These are phyloP conservation scores for Catostomus latipinnis DNA, from an alignment of 2,797 vertebrate species.

Conservation along the genomic window DNA sequence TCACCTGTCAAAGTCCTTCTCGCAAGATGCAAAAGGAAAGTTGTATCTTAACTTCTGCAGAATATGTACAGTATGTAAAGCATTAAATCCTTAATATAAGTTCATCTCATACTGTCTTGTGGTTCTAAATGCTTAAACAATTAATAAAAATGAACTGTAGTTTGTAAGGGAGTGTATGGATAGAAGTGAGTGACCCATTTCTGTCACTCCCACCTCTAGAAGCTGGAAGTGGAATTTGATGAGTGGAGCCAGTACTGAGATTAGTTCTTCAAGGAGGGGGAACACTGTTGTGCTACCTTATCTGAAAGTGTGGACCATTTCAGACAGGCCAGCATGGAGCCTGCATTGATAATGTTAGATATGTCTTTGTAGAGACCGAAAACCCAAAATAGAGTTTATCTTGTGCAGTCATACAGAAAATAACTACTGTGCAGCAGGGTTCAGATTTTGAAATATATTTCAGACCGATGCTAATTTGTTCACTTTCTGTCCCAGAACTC, in stretches of 20 bases:
- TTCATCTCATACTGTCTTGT: no score
- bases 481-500: slow-evolving; percentile 76
- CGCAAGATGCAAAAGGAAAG: no score
- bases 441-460: slow-evolving; percentile 1
- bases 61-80: no score
- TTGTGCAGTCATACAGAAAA: no score
- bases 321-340: slow-evolving; percentile 11
- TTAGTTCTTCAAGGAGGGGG: slow-evolving; percentile 39
- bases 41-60: no score
- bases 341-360: slow-evolving; percentile 36
- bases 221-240: slow-evolving; percentile 16
- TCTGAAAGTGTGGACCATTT: slow-evolving; percentile 34
- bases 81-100: no score
- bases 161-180: background rate
- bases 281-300: slow-evolving; percentile 24
- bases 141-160: background rate
- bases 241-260: slow-evolving; percentile 36
- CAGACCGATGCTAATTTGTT: slow-evolving; percentile 1
- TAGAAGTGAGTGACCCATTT: slow-evolving; percentile 18
- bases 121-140: background rate
- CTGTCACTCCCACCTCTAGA: background rate
- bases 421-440: no score
- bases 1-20: no score
- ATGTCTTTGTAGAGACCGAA: slow-evolving; percentile 12
- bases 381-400: no score